Evolutionary conservation across 2,113 vertebrate species (phyloP).

Genomic region (Sinocyclocheilus anshuiensis): DNA sequence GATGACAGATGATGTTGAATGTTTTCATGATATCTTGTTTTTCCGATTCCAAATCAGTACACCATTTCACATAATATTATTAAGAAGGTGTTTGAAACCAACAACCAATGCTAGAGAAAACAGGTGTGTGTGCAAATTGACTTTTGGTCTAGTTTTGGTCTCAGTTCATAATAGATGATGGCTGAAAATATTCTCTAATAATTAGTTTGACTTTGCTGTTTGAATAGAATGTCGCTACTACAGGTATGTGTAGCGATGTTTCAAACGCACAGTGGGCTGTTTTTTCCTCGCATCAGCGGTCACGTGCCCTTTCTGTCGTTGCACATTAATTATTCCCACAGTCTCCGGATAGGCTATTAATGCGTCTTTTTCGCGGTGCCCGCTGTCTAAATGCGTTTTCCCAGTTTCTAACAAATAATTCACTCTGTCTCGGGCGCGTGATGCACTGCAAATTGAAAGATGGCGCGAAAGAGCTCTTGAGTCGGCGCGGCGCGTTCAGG

Average conservation of each 20-base stretch:
- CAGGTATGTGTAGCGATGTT: not conserved
- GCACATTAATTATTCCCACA: slow-evolving; percentile 35
- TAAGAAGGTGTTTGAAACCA: not conserved
- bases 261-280: not conserved
- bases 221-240: not conserved
- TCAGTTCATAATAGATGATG: not conserved
- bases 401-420: slow-evolving; percentile 48
- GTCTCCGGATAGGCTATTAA: slow-evolving; percentile 3
- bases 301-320: not conserved
- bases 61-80: not conserved
- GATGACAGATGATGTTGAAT: not conserved
- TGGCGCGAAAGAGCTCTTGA: slow-evolving; percentile 27
- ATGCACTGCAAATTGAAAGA: slow-evolving; percentile 48
- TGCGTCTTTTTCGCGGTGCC: not conserved
- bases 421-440: slow-evolving; percentile 45
- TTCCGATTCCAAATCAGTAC: not conserved
- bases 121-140: not conserved
- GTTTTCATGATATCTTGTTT: not conserved
- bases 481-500: slow-evolving; percentile 1
- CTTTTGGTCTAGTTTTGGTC: not conserved
- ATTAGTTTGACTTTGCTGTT: not conserved
- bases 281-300: not conserved
- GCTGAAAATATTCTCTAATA: not conserved
- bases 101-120: not conserved
- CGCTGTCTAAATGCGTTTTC: slow-evolving; percentile 49